These are phyloP conservation scores for Germaria angustata DNA, from an alignment of 2,888 invertebrate species.

Conservation along the genomic window DNA sequence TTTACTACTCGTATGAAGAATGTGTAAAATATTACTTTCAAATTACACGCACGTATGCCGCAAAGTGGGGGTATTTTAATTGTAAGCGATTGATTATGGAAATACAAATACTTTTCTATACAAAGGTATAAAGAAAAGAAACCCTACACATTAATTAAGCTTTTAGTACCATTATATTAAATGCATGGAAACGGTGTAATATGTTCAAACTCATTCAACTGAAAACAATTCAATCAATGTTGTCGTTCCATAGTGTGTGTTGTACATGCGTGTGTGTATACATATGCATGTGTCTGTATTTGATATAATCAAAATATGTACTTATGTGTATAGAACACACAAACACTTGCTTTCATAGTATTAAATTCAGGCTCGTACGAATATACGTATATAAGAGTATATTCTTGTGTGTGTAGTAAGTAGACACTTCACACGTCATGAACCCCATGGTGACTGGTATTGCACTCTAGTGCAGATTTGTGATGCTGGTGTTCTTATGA, in stretches of 20 bases:
- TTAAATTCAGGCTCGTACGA: too few species aligned
- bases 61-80: too few species aligned
- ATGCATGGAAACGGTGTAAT: constrained; percentile 11
- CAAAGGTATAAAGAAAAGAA: too few species aligned
- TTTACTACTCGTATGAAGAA: too few species aligned
- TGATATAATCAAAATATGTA: not conserved
- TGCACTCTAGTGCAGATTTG: constrained; percentile 54
- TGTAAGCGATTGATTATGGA: too few species aligned
- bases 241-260: constrained; percentile 4
- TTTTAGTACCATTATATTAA: not conserved
- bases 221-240: constrained; percentile 63
- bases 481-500: not conserved
- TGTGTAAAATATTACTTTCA: too few species aligned
- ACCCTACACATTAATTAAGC: too few species aligned
- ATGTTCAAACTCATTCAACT: constrained; percentile 34
- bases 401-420: too few species aligned
- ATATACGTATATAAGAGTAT: not conserved
- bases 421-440: constrained; percentile 52
- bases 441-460: constrained; percentile 52
- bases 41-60: too few species aligned
- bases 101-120: too few species aligned
- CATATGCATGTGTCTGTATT: too few species aligned
- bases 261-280: not conserved
- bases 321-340: not conserved
- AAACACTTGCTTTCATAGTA: constrained; percentile 30